Base-by-base conservation (phyloP, 2,888 invertebrate genomes). In the Bellardia bayeri region DNA sequence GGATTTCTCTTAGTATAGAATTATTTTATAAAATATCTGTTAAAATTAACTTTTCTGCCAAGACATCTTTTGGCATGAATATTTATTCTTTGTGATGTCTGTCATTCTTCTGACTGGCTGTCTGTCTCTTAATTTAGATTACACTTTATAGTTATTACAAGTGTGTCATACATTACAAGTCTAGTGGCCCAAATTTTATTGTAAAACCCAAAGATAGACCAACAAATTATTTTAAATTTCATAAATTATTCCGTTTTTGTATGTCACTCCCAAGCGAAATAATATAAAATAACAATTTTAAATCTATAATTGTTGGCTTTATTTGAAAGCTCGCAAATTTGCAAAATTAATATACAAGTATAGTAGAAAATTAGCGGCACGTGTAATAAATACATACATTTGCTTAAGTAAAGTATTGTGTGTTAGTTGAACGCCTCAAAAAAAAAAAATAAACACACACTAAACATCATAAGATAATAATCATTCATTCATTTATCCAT, bases 381-480 rank as follows among this genome's bases (percentile, higher is more conserved):
- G 61, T 61, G 61, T 61, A 33, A 61, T 23, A 23, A 23, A 0
- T 23, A 23, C 1, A 61, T 33, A 14, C 33, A 33, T 33, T 61
- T 30, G 13, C 2, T 13, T 14, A 61, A 23, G 23, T 23, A 23
- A 23, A 23, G 23, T 33, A 33, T 61, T 37, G 33, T 33, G 30
- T 61, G 61, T 33, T 33, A 56, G 56, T 37, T 14, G 37, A 33
- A 33, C 5, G 33, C 56, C 9, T 9, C 1, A 42, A 30, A 61
- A 33, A 30, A 5, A 33, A 5, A 8, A 13, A 33, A n/a, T n/a
- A 61, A 37, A 61, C 14, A 33, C 9, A 7, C 6, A 14, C 2
- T n/a, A 61, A 61, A 61, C 61, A 61, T 14, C 11, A 33, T 33
- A n/a, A 37, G 61, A 61, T 61, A 33, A 61, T 61, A 61, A 61